A percentile compares a stretch with the other conserved stretches of the same genome.
Evolutionary conservation across 2,888 invertebrate species (phyloP).

Genomic region (Slavum lentiscoides): DNA sequence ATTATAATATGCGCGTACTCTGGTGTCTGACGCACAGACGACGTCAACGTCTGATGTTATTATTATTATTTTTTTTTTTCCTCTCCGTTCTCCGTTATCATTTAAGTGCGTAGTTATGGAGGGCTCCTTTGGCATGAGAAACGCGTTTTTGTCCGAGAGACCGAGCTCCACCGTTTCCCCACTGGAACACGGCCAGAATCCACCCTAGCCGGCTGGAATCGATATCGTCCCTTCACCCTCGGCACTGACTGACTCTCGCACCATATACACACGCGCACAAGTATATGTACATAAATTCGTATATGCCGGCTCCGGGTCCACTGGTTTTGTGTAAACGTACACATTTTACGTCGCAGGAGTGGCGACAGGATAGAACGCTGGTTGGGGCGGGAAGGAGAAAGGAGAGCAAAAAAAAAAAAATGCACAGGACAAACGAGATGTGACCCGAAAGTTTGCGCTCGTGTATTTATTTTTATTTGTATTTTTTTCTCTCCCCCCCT

Average conservation of each 20-base stretch:
- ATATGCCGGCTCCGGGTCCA: not conserved
- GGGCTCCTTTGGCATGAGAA: constrained; percentile 49
- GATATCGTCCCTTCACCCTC: constrained; percentile 31
- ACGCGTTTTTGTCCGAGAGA: constrained; percentile 45
- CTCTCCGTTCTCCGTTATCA: constrained; percentile 8
- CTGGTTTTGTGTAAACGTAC: constrained; percentile 52
- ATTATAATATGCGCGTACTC: too few relatives aligned
- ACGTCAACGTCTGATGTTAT: not conserved
- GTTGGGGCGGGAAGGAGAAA: not conserved
- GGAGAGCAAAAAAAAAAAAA: constrained; percentile 4
- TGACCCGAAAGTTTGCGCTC: constrained; percentile 44
- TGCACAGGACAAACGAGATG: constrained; percentile 28
- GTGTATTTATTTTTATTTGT: constrained; percentile 6
- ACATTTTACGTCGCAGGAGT: constrained; percentile 25
- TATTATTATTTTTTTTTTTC: constrained; percentile 11
- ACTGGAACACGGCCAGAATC: constrained; percentile 48
- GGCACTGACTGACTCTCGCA: constrained; percentile 14
- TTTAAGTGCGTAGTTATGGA: constrained; percentile 35
- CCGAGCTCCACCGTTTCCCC: constrained; percentile 37
- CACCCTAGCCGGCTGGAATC: constrained; percentile 38
- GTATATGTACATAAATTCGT: not conserved
- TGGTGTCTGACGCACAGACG: too few relatives aligned
- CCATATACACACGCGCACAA: not conserved
- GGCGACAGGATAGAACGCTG: too few relatives aligned
- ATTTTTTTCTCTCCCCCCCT: constrained; percentile 2